Conservation (phyloP, 2,797 vertebrate genomes). For the Betta splendens region DNA sequence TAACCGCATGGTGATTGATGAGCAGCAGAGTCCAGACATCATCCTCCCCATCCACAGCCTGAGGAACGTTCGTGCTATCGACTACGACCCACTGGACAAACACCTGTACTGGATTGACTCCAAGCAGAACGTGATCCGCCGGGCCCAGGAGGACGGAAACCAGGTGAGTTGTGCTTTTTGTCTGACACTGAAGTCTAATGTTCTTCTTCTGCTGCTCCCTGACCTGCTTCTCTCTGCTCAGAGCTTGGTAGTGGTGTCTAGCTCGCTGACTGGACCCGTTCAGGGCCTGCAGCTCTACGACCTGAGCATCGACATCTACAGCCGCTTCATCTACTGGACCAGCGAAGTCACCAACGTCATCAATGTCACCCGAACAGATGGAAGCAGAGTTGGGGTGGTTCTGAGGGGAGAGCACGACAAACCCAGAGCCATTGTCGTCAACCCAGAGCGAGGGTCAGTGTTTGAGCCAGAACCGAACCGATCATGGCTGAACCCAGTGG, state of each 20-base stretch:
- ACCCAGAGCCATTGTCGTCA: conserved; percentile 94
- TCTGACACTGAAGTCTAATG: rapidly evolving
- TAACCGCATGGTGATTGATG: conserved; percentile 97
- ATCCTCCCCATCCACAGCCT: conserved; percentile 96
- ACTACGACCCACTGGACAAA: conserved; percentile 94
- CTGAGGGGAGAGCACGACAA: conserved; percentile 91
- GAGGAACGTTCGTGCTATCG: conserved; percentile 92
- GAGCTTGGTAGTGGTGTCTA: conserved; percentile 91
- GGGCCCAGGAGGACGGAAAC: conserved; percentile 93
- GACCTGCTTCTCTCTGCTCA: conserved; percentile 48
- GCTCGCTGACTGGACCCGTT: conserved; percentile 83
- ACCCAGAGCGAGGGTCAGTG: conserved; percentile 94
- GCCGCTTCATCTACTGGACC: conserved; percentile 99
- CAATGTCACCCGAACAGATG: conserved; percentile 92
- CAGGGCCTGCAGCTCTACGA: conserved; percentile 93
- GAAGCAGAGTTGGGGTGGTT: conserved; percentile 90
- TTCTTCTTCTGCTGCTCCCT: not conserved
- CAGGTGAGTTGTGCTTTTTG: conserved; percentile 78
- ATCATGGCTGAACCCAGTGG: no score
- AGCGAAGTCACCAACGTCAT: conserved; percentile 97
- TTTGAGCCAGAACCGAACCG: not conserved
- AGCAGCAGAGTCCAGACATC: conserved; percentile 98
- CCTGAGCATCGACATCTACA: conserved; percentile 97
- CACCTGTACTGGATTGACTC: conserved; percentile 98
- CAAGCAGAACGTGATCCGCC: conserved; percentile 92